Percentiles rank a stretch among this genome's conserved stretches.
phyloP scores from a whole-genome alignment of 1,140 invertebrate species.

The Drosophila ficusphila region DNA sequence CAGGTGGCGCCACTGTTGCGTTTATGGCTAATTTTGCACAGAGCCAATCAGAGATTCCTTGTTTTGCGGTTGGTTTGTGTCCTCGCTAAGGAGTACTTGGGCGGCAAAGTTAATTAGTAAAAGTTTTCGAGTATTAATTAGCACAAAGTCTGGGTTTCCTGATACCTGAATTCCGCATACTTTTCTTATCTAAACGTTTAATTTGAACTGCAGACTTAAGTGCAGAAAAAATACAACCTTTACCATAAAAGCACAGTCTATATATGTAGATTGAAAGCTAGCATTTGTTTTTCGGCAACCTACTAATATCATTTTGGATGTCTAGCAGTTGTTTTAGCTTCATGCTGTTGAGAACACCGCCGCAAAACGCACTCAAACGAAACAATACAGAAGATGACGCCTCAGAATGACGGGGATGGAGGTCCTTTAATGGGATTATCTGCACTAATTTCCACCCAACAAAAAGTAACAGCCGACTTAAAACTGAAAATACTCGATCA shows the following conservation, averaged over 20 bases:
- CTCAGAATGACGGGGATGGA: slow-evolving; percentile 5
- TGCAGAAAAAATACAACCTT: too few species aligned
- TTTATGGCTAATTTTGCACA: slow-evolving; percentile 70
- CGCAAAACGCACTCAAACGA: not conserved
- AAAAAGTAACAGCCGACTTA: not conserved
- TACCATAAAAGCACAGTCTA: too few species aligned
- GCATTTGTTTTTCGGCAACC: too few species aligned
- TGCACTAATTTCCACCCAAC: slow-evolving; percentile 40
- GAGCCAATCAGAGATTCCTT: slow-evolving; percentile 26
- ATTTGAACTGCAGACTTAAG: too few species aligned
- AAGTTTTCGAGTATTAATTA: slow-evolving; percentile 31
- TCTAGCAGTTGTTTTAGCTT: too few species aligned
- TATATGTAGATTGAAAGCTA: too few species aligned
- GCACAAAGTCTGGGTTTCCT: not conserved
- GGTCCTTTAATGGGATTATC: slow-evolving; percentile 56
- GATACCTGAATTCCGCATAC: too few species aligned
- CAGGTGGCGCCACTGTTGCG: slow-evolving; percentile 56
- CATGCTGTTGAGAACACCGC: too few species aligned
- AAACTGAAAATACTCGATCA: slow-evolving; percentile 30
- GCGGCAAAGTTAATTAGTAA: slow-evolving; percentile 10
- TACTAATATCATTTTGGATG: too few species aligned
- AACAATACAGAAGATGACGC: not conserved
- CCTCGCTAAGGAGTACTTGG: slow-evolving; percentile 26
- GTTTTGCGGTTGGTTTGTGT: slow-evolving; percentile 54
- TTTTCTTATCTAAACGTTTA: too few species aligned